A percentile compares a stretch with the other conserved stretches of the same genome.
Conservation (phyloP, 2,113 vertebrate genomes). For the Upupa epops region DNA sequence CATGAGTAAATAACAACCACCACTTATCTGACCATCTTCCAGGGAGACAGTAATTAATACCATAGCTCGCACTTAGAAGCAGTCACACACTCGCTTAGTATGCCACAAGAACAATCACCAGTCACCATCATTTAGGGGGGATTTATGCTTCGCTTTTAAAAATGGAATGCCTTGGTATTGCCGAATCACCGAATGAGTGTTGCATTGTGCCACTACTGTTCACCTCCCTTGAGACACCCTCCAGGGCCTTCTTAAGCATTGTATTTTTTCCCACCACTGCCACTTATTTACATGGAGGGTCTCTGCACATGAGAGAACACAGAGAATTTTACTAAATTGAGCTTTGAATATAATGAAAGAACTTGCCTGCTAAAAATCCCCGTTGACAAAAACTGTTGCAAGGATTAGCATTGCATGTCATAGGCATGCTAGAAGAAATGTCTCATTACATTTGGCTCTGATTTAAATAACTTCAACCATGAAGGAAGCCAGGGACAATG, state of each 20-base stretch:
- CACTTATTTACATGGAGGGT: not conserved
- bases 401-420: not conserved
- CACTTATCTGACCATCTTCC: conserved; percentile 12
- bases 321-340: not conserved
- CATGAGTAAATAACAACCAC: conserved; percentile 19
- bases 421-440: not conserved
- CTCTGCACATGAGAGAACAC: not conserved
- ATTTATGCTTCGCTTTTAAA: not conserved
- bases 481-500: not conserved
- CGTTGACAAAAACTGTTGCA: conserved; percentile 1
- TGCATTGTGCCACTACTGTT: conserved; percentile 12
- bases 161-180: conserved; percentile 22
- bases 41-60: not conserved
- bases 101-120: conserved; percentile 5
- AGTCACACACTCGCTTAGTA: conserved; percentile 25
- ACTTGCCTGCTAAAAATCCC: not conserved
- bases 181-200: conserved; percentile 4
- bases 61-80: conserved; percentile 1
- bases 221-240: not conserved
- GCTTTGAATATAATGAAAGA: not conserved
- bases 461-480: not conserved
- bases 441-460: not conserved
- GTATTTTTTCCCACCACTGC: not conserved
- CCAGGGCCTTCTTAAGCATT: conserved; percentile 10
- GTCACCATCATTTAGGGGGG: not conserved